A percentile compares a stretch with the other conserved stretches of the same genome.
phyloP scores from a whole-genome alignment of 2,888 invertebrate species.

The Troides helena region DNA sequence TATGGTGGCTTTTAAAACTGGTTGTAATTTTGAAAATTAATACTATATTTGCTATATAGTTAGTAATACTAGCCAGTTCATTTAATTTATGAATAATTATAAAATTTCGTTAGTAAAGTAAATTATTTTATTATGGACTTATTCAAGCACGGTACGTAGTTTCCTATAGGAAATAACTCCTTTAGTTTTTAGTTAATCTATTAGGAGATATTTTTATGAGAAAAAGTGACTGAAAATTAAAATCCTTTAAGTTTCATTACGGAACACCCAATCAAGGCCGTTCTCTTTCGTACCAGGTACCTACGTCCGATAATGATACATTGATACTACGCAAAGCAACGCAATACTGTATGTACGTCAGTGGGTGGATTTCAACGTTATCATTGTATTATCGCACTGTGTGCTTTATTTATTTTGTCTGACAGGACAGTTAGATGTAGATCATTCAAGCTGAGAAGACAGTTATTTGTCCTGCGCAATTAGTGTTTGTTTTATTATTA shows the following conservation, averaged over 20 bases:
- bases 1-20: constrained; percentile 10
- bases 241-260: constrained; percentile 48
- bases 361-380: constrained; percentile 67
- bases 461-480: neutral
- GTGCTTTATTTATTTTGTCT: constrained; percentile 27
- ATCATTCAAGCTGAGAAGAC: constrained; percentile 4
- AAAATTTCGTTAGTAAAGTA: constrained; percentile 14
- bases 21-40: neutral
- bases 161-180: neutral
- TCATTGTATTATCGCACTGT: constrained; percentile 50
- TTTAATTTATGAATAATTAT: constrained; percentile 12
- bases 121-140: constrained; percentile 49
- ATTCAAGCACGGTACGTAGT: constrained; percentile 55
- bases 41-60: neutral
- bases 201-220: neutral
- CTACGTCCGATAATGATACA: constrained; percentile 35
- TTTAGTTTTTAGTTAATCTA: neutral
- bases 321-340: constrained; percentile 39
- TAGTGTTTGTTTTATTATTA: neutral
- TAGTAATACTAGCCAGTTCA: constrained; percentile 1
- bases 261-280: constrained; percentile 73
- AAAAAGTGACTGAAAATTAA: neutral
- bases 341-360: constrained; percentile 45
- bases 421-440: constrained; percentile 23
- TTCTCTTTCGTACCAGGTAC: constrained; percentile 69